Evolutionary conservation across 2,888 invertebrate genomes (phyloP).

Genomic region (Linnaemya tessellans): DNA sequence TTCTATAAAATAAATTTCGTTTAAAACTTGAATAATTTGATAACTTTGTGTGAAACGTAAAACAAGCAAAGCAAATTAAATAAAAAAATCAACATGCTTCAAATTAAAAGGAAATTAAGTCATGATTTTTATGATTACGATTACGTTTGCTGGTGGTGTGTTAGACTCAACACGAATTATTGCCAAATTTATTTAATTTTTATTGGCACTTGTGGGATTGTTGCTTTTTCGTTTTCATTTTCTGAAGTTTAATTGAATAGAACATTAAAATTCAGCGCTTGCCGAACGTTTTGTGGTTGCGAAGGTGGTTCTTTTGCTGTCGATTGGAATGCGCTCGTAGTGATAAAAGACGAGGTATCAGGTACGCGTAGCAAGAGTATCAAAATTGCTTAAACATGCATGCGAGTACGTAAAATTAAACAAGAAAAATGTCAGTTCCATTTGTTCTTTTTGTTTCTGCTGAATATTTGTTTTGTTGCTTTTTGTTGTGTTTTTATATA

Average conservation of each 20-base stretch:
- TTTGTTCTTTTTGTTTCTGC: background rate
- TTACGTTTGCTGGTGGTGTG: background rate
- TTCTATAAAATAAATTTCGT: no score
- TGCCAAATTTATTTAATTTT: slow-evolving; percentile 51
- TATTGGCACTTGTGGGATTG: slow-evolving; percentile 46
- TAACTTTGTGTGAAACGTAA: no score
- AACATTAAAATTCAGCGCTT: slow-evolving; percentile 34
- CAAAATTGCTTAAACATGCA: slow-evolving; percentile 30
- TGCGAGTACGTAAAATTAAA: slow-evolving; percentile 3
- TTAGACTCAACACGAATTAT: slow-evolving; percentile 52
- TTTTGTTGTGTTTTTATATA: background rate
- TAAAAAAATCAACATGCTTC: background rate
- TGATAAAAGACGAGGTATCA: background rate
- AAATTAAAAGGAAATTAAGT: slow-evolving; percentile 53
- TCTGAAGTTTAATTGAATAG: slow-evolving; percentile 27
- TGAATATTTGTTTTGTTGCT: slow-evolving; percentile 19
- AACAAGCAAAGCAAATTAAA: background rate
- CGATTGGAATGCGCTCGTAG: background rate
- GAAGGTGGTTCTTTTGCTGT: slow-evolving; percentile 24
- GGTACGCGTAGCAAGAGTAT: background rate
- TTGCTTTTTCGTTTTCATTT: background rate
- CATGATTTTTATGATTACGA: slow-evolving; percentile 58
- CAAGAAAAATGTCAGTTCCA: background rate
- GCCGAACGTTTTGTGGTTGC: slow-evolving; percentile 35
- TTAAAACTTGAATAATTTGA: no score